phyloP scores from a whole-genome alignment of 2,113 vertebrate species.

The Corythaeola cristata region DNA sequence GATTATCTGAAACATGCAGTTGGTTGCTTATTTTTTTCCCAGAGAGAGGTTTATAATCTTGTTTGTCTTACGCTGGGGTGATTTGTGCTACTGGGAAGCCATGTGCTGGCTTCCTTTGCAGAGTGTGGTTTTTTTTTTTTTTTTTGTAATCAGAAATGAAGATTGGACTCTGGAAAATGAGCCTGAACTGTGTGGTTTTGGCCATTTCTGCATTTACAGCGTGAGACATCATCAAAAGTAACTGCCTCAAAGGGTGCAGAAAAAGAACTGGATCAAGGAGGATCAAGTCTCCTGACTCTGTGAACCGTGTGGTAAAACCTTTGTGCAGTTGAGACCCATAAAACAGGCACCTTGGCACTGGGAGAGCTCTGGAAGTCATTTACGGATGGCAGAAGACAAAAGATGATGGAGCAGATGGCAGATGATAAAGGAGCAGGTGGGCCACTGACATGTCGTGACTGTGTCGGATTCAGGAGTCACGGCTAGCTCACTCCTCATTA shows the following conservation, averaged over 20 bases:
- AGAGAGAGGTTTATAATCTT: not conserved
- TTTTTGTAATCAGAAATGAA: not conserved
- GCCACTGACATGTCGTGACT: not conserved
- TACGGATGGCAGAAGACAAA: not conserved
- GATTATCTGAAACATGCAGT: slow-evolving; percentile 52
- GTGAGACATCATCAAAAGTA: not conserved
- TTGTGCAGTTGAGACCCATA: not conserved
- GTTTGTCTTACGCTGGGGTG: slow-evolving; percentile 2
- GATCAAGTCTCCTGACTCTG: not conserved
- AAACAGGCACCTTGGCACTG: not conserved
- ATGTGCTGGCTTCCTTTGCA: not conserved
- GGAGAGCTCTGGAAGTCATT: not conserved
- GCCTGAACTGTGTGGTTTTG: not conserved
- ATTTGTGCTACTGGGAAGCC: not conserved
- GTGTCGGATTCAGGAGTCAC: not conserved
- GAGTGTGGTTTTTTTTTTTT: not conserved
- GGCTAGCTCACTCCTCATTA: not conserved
- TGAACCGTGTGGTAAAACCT: not conserved
- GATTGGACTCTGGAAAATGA: not conserved
- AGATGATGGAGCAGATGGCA: not conserved
- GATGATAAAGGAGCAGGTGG: not conserved
- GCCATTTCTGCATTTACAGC: not conserved
- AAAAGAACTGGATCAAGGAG: not conserved
- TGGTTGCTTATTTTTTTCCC: not conserved
- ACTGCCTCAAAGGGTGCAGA: not conserved